phyloP scores from a whole-genome alignment of 2,797 vertebrate genomes.

The Lithobates pipiens region DNA sequence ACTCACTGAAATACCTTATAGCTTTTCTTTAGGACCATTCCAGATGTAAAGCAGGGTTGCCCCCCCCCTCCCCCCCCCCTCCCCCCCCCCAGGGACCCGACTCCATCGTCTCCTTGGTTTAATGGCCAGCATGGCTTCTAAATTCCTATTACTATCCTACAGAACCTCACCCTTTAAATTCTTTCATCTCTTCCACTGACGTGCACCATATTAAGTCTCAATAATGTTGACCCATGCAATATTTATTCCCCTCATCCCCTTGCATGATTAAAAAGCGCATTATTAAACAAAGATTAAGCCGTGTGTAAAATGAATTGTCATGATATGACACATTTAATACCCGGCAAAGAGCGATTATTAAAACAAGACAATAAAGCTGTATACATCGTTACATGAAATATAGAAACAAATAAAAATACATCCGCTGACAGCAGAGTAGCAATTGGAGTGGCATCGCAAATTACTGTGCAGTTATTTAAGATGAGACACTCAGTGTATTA shows the following conservation, averaged over 20 bases:
- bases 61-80: no score
- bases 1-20: no score
- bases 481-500: background rate
- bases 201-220: conserved; percentile 28
- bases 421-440: background rate
- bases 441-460: background rate
- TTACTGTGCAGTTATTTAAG: conserved; percentile 23
- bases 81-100: no score
- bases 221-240: conserved; percentile 13
- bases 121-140: background rate
- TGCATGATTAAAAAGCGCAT: conserved; percentile 30
- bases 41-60: no score
- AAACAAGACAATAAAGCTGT: conserved; percentile 37
- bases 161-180: background rate
- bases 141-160: conserved; percentile 21
- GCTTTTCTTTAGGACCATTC: no score
- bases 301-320: conserved; percentile 37
- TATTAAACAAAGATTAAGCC: conserved; percentile 34
- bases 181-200: conserved; percentile 21
- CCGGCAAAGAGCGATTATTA: conserved; percentile 40
- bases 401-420: background rate
- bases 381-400: conserved; percentile 32
- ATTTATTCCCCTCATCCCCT: conserved; percentile 27
- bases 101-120: no score
- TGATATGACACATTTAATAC: conserved; percentile 48